Evolutionary conservation across 2,888 invertebrate genomes (phyloP).

Genomic region (Blastobasis lacticolella): DNA sequence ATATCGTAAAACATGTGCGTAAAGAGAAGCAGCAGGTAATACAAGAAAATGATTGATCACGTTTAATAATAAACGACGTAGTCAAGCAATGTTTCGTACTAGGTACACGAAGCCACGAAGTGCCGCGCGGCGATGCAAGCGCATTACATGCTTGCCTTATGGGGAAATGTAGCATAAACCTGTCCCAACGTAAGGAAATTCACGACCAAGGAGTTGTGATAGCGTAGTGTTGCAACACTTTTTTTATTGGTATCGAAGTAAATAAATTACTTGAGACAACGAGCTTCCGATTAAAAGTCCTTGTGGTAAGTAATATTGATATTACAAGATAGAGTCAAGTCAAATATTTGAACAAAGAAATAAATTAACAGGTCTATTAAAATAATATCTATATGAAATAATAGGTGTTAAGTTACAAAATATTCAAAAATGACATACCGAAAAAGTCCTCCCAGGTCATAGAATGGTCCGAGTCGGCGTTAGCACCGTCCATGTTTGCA

Average conservation of each 20-base stretch:
- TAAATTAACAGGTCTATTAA: no score
- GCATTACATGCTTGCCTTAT: constrained; percentile 35
- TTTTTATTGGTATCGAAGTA: no score
- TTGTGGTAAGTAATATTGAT: no score
- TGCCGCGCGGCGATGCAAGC: constrained; percentile 30
- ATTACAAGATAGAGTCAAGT: not conserved
- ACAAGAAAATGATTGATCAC: constrained; percentile 35
- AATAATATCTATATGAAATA: no score
- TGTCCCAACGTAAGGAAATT: constrained; percentile 46
- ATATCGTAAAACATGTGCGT: constrained; percentile 10
- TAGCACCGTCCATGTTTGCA: constrained; percentile 67
- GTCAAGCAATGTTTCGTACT: no score
- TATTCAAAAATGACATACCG: constrained; percentile 58
- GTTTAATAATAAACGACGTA: constrained; percentile 23
- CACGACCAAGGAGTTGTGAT: constrained; percentile 18
- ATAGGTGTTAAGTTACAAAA: no score
- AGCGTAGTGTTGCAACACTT: not conserved
- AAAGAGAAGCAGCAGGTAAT: constrained; percentile 13
- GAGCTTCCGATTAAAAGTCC: no score
- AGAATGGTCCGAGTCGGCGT: constrained; percentile 79
- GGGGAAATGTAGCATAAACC: constrained; percentile 54
- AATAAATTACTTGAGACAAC: no score
- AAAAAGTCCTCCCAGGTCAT: constrained; percentile 84
- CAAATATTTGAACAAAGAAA: not conserved
- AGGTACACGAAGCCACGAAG: constrained; percentile 12